Base-by-base conservation (phyloP, 64 coral and sea anemone genomes). In the Catalaphyllia jardinei region DNA sequence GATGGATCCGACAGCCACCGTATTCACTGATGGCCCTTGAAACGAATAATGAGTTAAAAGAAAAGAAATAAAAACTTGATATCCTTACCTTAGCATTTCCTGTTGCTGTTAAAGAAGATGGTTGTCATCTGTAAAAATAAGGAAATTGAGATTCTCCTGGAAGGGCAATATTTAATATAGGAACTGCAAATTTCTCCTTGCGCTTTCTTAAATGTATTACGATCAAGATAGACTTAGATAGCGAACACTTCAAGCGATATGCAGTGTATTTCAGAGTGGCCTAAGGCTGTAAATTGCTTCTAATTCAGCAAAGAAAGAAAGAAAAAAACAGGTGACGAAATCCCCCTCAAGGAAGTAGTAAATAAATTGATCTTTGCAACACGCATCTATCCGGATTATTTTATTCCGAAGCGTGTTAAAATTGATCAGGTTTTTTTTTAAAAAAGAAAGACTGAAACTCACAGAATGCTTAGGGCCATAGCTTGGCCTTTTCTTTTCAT, bases 291-390 rank as follows among this genome's bases (percentile, higher is more conserved):
- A 31, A 39, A 83, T 83, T 83, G 67, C 62, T 85, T 71, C 15
- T 49, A 49, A 71, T 20, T 8, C n/a, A 20, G 19, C 29, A 22
- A 24, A 65, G 11, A 65, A 67, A 61, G 62, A 82, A 75, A 12
- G 38, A 11, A 52, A 77, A 49, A 77, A 42, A 49, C 80, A 83
- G 80, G 31, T 83, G 80, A 22, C 54, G 62, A n/a, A 50, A 67
- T 67, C 42, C 63, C 65, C 63, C 81, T 51, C 38, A 71, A 85
- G 81, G 64, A 85, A 13, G 22, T 46, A 46, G 42, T 33, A 14
- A 38, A 49, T 85, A 85, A 85, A 85, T 71, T 51, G 81, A 85
- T 69, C 71, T 64, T 67, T 8, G 60, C 17, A 31, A 64, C 60
- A 12, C 20, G 29, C 39, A 10, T 65, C 39, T 71, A 50, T 85